Evolutionary conservation across 2,797 vertebrate species (phyloP).

Genomic region (Pelochelys cantorii): DNA sequence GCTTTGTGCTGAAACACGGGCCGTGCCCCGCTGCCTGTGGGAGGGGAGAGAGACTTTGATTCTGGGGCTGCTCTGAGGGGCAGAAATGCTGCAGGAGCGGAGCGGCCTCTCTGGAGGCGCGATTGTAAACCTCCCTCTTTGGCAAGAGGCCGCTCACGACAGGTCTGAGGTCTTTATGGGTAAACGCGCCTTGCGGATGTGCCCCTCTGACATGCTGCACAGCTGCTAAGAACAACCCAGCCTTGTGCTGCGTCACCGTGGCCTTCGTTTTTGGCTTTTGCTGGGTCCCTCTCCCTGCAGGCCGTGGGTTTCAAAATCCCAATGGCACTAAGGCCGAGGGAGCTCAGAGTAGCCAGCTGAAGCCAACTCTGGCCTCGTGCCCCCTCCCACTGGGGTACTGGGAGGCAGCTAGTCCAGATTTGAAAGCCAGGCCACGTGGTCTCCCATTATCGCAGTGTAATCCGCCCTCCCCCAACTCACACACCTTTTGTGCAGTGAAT

Average conservation of each 20-base stretch:
- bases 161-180: constrained; percentile 61
- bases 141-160: constrained; percentile 60
- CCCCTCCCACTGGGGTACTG: background rate
- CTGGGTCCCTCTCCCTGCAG: constrained; percentile 5
- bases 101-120: constrained; percentile 65
- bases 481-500: background rate
- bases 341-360: background rate
- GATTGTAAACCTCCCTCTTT: constrained; percentile 48
- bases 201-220: constrained; percentile 65
- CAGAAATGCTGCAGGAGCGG: constrained; percentile 54
- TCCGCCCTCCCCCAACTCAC: no score
- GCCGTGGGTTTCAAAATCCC: background rate
- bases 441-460: background rate
- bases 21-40: background rate
- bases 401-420: background rate
- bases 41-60: background rate
- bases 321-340: background rate
- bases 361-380: background rate
- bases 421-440: background rate
- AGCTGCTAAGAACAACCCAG: constrained; percentile 67
- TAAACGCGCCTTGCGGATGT: constrained; percentile 66
- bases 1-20: no score
- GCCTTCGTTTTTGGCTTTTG: constrained; percentile 35
- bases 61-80: background rate
- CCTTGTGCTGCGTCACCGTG: constrained; percentile 51